Percentiles rank a stretch among this genome's conserved stretches.
Conservation (phyloP, 1,140 invertebrate genomes). For the Lerema accius region DNA sequence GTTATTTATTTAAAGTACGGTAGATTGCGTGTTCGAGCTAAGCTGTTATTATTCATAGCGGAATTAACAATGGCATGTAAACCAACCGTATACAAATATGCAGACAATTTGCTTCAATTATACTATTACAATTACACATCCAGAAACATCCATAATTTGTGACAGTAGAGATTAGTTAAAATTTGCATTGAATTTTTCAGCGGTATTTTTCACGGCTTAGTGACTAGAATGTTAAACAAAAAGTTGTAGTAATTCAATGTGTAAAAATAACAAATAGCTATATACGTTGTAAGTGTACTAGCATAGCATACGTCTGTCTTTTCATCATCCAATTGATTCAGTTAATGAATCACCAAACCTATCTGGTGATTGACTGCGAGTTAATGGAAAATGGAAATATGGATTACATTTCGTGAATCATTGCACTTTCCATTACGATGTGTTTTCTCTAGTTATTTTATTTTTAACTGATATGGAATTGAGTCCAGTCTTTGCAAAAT, state of each 20-base stretch:
- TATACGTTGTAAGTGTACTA: too few relatives aligned
- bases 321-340: neutral
- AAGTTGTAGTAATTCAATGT: too few relatives aligned
- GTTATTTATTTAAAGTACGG: neutral
- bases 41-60: slow-evolving; percentile 18
- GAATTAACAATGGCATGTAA: slow-evolving; percentile 22
- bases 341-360: slow-evolving; percentile 27
- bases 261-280: too few relatives aligned
- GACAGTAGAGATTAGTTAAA: too few relatives aligned
- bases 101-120: slow-evolving; percentile 1
- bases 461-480: neutral
- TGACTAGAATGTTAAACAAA: too few relatives aligned
- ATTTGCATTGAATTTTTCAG: too few relatives aligned
- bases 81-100: neutral
- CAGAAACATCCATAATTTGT: slow-evolving; percentile 1
- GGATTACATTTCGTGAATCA: slow-evolving; percentile 20
- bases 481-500: too few relatives aligned
- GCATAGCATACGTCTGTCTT: too few relatives aligned
- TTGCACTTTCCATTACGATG: slow-evolving; percentile 2
- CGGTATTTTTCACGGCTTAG: too few relatives aligned
- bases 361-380: slow-evolving; percentile 5
- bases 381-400: slow-evolving; percentile 20
- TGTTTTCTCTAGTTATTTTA: slow-evolving; percentile 8
- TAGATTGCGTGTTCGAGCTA: slow-evolving; percentile 5
- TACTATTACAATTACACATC: neutral